Conservation (phyloP, 2,888 invertebrate species). For the Trimorus sp. region DNA sequence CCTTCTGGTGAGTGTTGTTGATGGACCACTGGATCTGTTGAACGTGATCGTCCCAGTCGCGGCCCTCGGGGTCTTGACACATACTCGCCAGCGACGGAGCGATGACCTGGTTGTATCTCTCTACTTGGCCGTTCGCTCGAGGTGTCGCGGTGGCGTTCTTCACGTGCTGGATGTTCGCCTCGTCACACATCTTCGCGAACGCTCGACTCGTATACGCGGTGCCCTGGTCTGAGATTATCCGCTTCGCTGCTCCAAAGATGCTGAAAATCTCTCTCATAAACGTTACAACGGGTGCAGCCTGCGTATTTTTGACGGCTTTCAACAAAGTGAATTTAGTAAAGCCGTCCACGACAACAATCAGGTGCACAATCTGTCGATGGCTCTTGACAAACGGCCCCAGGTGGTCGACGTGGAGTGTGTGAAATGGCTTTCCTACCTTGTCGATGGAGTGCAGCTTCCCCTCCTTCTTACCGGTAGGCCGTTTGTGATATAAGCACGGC, state of each 20-base stretch:
- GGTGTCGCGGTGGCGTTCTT: conserved; percentile 65
- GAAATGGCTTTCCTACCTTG: conserved; percentile 77
- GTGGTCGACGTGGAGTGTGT: conserved; percentile 80
- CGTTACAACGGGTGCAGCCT: conserved; percentile 70
- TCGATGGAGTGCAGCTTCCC: conserved; percentile 78
- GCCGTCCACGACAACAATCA: conserved; percentile 76
- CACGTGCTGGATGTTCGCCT: conserved; percentile 72
- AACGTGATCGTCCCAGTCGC: conserved; percentile 34
- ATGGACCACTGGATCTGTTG: conserved; percentile 22
- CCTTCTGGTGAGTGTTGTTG: conserved; percentile 42
- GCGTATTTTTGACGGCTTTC: conserved; percentile 73
- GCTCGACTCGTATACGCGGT: conserved; percentile 73
- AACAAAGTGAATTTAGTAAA: conserved; percentile 77
- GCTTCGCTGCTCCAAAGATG: conserved; percentile 54
- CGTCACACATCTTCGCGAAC: conserved; percentile 74
- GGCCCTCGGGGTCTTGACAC: conserved; percentile 18
- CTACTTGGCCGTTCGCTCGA: conserved; percentile 77
- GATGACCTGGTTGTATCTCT: conserved; percentile 43
- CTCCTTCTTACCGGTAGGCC: conserved; percentile 20
- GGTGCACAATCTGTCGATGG: conserved; percentile 72
- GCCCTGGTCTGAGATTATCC: conserved; percentile 78
- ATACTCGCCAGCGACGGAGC: conserved; percentile 25
- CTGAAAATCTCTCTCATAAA: conserved; percentile 35
- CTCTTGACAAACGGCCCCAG: conserved; percentile 78
- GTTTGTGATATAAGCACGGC: conserved; percentile 76